Evolutionary conservation across 2,113 vertebrate species (phyloP).

Genomic region (Xenus cinereus): DNA sequence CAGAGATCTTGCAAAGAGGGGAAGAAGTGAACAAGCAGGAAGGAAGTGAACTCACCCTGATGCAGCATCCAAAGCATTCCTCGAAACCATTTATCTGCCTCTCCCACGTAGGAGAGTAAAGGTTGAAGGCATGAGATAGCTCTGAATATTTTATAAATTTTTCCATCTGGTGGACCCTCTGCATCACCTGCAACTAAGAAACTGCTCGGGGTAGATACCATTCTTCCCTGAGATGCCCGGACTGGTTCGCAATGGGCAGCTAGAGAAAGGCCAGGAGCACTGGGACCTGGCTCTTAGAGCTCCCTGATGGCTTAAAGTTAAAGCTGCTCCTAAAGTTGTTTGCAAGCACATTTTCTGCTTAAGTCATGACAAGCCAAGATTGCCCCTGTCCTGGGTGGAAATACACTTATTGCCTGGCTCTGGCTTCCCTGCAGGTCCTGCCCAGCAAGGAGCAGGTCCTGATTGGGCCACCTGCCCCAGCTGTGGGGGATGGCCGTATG

Average conservation of each 20-base stretch:
- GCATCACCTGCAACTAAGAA: background rate
- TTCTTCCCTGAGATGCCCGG: background rate
- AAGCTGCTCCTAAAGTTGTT: background rate
- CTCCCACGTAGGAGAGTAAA: background rate
- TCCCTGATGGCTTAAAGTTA: background rate
- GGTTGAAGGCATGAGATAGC: background rate
- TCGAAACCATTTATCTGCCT: background rate
- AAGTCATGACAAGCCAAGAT: background rate
- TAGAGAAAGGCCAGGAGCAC: background rate
- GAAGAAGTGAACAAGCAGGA: background rate
- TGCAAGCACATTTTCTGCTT: background rate
- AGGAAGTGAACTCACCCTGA: slow-evolving; percentile 3
- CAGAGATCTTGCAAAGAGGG: background rate
- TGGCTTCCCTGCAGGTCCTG: background rate
- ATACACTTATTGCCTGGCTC: background rate
- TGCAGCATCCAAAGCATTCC: background rate
- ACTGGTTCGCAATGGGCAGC: background rate
- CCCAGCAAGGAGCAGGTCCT: background rate
- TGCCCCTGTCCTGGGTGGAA: background rate
- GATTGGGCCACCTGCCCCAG: background rate
- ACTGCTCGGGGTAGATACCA: background rate
- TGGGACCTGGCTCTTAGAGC: background rate
- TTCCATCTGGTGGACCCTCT: background rate
- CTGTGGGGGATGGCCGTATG: background rate
- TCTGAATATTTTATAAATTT: background rate